Evolutionary conservation across 2,797 vertebrate species (phyloP).

Genomic region (Fistularia commersonii): DNA sequence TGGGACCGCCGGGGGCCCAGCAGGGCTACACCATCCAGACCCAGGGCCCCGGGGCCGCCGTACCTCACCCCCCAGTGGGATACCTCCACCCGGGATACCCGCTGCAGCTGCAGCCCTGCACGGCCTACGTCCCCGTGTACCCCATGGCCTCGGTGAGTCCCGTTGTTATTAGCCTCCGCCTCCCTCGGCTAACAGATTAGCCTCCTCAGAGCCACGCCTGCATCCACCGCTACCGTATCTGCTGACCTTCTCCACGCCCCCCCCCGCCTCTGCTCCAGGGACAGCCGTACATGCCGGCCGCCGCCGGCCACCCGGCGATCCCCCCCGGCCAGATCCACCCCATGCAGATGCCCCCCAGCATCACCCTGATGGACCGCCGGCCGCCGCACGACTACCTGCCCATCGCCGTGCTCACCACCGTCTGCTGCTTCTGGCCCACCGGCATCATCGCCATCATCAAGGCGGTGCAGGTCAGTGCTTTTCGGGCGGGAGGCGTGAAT

Average conservation of each 20-base stretch:
- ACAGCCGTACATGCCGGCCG: constrained; percentile 78
- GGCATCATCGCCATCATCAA: constrained; percentile 95
- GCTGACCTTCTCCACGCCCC: not conserved
- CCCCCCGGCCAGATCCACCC: constrained; percentile 77
- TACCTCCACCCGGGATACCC: constrained; percentile 88
- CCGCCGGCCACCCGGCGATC: constrained; percentile 71
- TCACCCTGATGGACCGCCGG: constrained; percentile 87
- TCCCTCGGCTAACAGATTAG: no score
- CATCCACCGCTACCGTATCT: no score
- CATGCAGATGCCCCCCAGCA: constrained; percentile 85
- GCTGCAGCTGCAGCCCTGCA: constrained; percentile 90
- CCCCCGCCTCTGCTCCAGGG: constrained; percentile 50
- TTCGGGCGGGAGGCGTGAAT: no score
- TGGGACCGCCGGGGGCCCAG: constrained; percentile 62
- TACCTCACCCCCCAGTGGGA: constrained; percentile 80
- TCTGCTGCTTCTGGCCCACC: constrained; percentile 96
- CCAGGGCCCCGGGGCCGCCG: constrained; percentile 73
- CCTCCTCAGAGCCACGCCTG: no score
- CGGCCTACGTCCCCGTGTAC: constrained; percentile 90
- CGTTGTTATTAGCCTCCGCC: no score
- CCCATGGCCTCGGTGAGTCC: constrained; percentile 88
- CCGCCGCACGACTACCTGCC: constrained; percentile 93
- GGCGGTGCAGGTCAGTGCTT: constrained; percentile 83
- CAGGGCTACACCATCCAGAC: constrained; percentile 90
- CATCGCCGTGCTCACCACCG: constrained; percentile 91